Evolutionary conservation across 1,140 invertebrate species (phyloP).

Genomic region (Lepidostoma basale): DNA sequence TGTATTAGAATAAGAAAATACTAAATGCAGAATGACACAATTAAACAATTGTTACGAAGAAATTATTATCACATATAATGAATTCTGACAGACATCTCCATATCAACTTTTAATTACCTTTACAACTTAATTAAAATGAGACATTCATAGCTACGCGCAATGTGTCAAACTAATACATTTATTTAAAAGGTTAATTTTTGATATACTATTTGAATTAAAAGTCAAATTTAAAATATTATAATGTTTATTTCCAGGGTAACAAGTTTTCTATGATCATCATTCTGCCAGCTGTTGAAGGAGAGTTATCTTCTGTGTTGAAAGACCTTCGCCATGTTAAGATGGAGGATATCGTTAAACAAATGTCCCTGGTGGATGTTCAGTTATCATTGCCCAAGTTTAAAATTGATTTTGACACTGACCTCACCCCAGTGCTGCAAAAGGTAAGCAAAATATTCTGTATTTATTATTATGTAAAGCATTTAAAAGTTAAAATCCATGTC

Average conservation of each 20-base stretch:
- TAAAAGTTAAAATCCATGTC: no score
- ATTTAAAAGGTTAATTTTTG: neutral
- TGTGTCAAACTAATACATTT: no score
- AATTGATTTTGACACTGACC: conserved; percentile 64
- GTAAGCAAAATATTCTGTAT: conserved; percentile 56
- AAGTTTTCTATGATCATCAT: conserved; percentile 72
- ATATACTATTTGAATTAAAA: neutral
- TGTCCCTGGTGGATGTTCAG: conserved; percentile 61
- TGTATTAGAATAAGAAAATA: no score
- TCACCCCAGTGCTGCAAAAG: conserved; percentile 60
- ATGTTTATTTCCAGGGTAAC: conserved; percentile 61
- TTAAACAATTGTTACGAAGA: no score
- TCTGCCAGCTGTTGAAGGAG: conserved; percentile 63
- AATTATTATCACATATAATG: no score
- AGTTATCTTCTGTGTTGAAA: conserved; percentile 58
- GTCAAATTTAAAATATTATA: neutral
- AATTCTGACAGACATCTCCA: no score
- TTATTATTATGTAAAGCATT: no score
- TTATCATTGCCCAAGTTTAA: conserved; percentile 70
- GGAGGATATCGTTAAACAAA: conserved; percentile 54
- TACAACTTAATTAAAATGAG: no score
- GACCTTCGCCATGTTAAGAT: conserved; percentile 65
- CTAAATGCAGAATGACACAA: no score
- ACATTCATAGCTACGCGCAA: neutral
- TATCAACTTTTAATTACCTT: no score